phyloP scores from a whole-genome alignment of 2,888 invertebrate species.

The Amblyteles armatorius region DNA sequence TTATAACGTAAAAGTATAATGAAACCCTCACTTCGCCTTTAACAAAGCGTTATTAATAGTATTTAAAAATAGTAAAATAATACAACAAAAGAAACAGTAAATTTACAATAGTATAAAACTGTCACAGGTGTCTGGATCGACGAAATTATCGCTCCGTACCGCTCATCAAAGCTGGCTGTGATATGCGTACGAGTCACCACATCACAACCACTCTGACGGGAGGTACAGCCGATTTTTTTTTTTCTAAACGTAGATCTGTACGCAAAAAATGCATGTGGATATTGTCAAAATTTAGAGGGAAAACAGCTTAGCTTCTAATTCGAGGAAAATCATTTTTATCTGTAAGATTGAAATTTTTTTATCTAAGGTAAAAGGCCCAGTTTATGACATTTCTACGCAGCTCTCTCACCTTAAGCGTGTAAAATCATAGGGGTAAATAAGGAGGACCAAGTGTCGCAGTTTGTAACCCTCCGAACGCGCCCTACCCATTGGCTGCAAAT shows the following conservation, averaged over 20 bases:
- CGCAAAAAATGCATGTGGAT: not conserved
- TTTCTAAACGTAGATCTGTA: constrained; percentile 8
- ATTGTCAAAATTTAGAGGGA: not conserved
- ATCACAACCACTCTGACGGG: constrained; percentile 96
- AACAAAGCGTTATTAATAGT: not conserved
- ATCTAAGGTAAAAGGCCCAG: too few species aligned
- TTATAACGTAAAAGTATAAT: not conserved
- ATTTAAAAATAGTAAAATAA: not conserved
- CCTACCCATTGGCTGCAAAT: too few species aligned
- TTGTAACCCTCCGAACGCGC: too few species aligned
- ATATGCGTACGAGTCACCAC: constrained; percentile 91
- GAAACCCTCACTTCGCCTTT: not conserved
- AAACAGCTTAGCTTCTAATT: constrained; percentile 6
- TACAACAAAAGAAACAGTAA: not conserved
- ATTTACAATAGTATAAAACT: not conserved
- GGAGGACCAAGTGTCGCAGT: too few species aligned
- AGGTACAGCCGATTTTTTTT: constrained; percentile 84
- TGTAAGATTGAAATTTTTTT: not conserved
- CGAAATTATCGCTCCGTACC: constrained; percentile 84
- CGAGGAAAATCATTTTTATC: not conserved
- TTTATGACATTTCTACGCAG: too few species aligned
- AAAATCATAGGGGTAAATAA: too few species aligned
- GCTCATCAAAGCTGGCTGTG: constrained; percentile 99
- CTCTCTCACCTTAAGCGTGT: too few species aligned
- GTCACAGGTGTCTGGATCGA: constrained; percentile 35